Percentiles rank a stretch among this genome's conserved stretches.
phyloP scores from a whole-genome alignment of 2,113 vertebrate genomes.

The Leptobrachium leishanense region DNA sequence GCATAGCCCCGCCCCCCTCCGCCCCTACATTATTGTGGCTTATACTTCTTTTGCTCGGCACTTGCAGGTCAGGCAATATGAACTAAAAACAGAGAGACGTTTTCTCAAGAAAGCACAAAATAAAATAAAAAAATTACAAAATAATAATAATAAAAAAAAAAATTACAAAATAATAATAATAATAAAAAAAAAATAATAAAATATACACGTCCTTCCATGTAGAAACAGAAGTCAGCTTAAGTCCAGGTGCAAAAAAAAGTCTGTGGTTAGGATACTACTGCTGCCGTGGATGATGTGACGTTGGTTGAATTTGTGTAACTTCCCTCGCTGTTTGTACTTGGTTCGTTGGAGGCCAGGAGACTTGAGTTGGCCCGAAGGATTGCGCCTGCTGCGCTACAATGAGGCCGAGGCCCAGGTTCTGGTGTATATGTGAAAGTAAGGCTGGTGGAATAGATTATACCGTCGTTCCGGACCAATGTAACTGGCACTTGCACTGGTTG shows the following conservation, averaged over 20 bases:
- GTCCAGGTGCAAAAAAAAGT: constrained; percentile 60
- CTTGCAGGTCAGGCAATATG: constrained; percentile 67
- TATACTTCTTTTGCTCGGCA: constrained; percentile 66
- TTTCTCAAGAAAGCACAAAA: constrained; percentile 80
- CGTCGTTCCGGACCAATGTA: constrained; percentile 95
- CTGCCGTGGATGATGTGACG: constrained; percentile 88
- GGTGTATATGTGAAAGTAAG: constrained; percentile 99
- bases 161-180: constrained; percentile 71
- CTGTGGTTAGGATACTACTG: constrained; percentile 93
- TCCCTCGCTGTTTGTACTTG: constrained; percentile 76
- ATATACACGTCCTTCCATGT: constrained; percentile 67
- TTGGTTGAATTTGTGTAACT: constrained; percentile 81
- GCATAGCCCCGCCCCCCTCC: constrained; percentile 66
- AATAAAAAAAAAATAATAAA: constrained; percentile 63
- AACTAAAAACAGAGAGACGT: constrained; percentile 66
- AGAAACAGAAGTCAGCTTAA: constrained; percentile 72
- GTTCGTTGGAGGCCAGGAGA: constrained; percentile 79
- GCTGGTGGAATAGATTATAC: constrained; percentile 98
- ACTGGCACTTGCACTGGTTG: constrained; percentile 98
- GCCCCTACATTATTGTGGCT: constrained; percentile 75
- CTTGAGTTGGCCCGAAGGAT: constrained; percentile 88
- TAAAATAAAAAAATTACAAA: constrained; percentile 21
- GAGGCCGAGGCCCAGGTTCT: constrained; percentile 92
- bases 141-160: constrained; percentile 67
- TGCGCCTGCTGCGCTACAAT: constrained; percentile 95